phyloP scores from a whole-genome alignment of 2,888 invertebrate genomes.

The Leptopterna dolabrata region DNA sequence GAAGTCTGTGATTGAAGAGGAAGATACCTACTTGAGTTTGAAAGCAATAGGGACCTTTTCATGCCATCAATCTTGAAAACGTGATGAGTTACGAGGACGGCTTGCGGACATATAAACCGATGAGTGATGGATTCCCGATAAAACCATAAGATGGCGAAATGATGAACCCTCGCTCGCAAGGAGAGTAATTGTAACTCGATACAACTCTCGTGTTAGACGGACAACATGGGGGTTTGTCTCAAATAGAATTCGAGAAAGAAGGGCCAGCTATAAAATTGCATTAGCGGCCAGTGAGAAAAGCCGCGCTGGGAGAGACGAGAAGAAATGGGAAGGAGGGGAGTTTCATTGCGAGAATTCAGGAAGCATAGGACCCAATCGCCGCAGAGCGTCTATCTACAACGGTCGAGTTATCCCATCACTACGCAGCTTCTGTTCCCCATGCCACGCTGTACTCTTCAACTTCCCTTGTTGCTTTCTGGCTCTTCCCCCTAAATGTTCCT shows the following conservation, averaged over 20 bases:
- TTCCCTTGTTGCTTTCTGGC: background rate
- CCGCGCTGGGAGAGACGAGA: background rate
- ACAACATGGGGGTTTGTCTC: background rate
- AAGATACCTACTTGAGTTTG: too few relatives aligned
- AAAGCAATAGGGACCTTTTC: too few relatives aligned
- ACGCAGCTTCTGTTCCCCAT: background rate
- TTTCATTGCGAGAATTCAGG: conserved; percentile 1
- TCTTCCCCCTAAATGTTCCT: background rate
- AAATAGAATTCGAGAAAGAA: background rate
- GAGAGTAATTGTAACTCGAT: background rate
- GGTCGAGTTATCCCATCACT: conserved; percentile 2
- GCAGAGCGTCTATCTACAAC: conserved; percentile 7
- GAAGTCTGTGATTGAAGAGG: too few relatives aligned
- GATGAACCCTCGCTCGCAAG: background rate
- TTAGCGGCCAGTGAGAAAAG: conserved; percentile 3
- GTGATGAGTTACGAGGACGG: too few relatives aligned
- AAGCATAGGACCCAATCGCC: background rate
- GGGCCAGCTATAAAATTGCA: background rate
- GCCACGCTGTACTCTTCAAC: background rate
- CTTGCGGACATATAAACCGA: too few relatives aligned
- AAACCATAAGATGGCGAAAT: background rate
- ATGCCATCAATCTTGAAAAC: too few relatives aligned
- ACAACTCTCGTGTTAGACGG: background rate
- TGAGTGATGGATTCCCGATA: background rate
- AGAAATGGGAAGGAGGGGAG: background rate